These are phyloP conservation scores for Tokudaia tokunoshimensis DNA, from an alignment of 2,797 vertebrate species.

Conservation along the genomic window DNA sequence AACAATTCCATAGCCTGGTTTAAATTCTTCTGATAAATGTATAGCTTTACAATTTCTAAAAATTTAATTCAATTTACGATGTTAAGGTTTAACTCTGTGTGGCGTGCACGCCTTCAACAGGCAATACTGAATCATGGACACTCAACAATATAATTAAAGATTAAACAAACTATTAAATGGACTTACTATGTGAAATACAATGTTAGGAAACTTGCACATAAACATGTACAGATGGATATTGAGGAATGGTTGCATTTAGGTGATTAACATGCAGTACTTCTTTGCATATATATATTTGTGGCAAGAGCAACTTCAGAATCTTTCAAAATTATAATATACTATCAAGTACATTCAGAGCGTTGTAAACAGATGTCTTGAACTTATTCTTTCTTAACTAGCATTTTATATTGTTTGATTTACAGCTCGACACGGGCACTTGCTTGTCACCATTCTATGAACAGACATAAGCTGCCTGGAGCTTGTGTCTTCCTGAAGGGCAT, in stretches of 20 bases:
- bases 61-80: neutral
- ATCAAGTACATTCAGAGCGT: neutral
- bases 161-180: neutral
- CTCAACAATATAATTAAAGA: neutral
- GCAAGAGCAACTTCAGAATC: neutral
- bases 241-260: neutral
- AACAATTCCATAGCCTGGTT: neutral
- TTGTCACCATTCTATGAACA: neutral
- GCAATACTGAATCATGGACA: neutral
- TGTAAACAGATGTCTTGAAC: neutral
- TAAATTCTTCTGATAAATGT: neutral
- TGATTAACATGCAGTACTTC: neutral
- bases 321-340: conserved; percentile 14
- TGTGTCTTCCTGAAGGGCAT: neutral
- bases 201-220: neutral
- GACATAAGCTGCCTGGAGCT: neutral
- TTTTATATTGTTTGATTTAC: neutral
- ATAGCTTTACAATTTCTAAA: neutral
- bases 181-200: neutral
- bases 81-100: conserved; percentile 1
- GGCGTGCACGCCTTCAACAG: neutral
- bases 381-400: neutral
- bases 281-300: neutral
- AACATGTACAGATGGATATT: neutral
- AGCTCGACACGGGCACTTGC: neutral